Evolutionary conservation across 2,113 vertebrate genomes (phyloP).

Genomic region (Marmota flaviventris): DNA sequence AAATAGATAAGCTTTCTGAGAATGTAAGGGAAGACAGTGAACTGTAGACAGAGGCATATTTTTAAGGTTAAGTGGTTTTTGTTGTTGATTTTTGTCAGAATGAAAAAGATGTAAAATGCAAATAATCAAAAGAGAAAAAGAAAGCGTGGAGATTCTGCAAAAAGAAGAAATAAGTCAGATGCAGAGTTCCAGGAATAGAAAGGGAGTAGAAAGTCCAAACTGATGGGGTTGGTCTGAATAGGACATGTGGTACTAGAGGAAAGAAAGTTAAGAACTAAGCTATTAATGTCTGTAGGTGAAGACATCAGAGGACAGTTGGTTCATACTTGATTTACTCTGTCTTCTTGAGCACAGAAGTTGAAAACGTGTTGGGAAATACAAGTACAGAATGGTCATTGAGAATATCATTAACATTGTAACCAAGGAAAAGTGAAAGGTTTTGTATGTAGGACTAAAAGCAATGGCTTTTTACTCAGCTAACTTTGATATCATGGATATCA

Average conservation of each 20-base stretch:
- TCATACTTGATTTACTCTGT: background rate
- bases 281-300: background rate
- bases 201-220: background rate
- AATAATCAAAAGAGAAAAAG: background rate
- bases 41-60: background rate
- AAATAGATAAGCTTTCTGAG: background rate
- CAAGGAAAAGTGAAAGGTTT: background rate
- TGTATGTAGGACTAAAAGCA: background rate
- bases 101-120: background rate
- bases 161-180: background rate
- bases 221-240: background rate
- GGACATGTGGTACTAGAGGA: background rate
- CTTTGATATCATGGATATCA: background rate
- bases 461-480: background rate
- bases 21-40: background rate
- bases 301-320: background rate
- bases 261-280: background rate
- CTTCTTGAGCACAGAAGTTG: background rate
- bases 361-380: background rate
- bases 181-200: background rate
- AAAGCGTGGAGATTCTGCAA: background rate
- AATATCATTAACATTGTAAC: background rate
- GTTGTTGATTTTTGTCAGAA: background rate
- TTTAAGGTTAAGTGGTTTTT: background rate
- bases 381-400: background rate